Evolutionary conservation across 2,113 vertebrate genomes (phyloP), one percentile per base, ranked within the genome.

Genomic region (Hylia prasina): DNA sequence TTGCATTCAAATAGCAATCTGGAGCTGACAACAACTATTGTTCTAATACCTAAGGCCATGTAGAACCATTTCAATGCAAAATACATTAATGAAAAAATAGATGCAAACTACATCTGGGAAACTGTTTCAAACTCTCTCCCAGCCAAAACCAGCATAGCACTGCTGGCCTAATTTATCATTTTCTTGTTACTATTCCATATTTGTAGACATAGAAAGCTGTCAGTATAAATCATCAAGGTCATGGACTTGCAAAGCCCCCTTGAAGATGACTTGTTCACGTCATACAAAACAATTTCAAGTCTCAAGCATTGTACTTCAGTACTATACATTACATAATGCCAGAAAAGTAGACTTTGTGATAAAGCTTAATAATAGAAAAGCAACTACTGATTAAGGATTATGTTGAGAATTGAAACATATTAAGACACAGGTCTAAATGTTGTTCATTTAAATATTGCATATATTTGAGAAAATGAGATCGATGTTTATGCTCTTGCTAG

Each of bases 41-140:
- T 72, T 91, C 79, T 89, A 96, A 92, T 63, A 96, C 80, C 93
- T 84, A 83, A 94, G 94, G 93, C 81, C 94, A 96, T 60, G 50
- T 39, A 82, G 87, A 94, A 87, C 30, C 31, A 92, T 75, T 95
- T 89, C 63, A 89, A 73, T 70, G 60, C 50, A 95, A 82, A 93
- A 93, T 15, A 77, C 69, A 90, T 90, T 86, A 94, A 91, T 63
- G 85, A 89, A 92, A 90, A 47, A 78, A 92, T 27, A 94, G 80
- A 92, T 79, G 51, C 48, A 87, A 94, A 61, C 65, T 72, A 94
- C 21, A 87, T 84, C 82, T 95, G 54, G 84, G 61, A 95, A 95
- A 76, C 64, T 22, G 2, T 19, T 89, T 85, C 48, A 87, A 85
- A 87, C 56, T 63, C 35, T 31, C 48, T 37, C 23, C 14, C 11